Conservation (phyloP, 2,888 invertebrate genomes). For the Parnassius apollo region DNA sequence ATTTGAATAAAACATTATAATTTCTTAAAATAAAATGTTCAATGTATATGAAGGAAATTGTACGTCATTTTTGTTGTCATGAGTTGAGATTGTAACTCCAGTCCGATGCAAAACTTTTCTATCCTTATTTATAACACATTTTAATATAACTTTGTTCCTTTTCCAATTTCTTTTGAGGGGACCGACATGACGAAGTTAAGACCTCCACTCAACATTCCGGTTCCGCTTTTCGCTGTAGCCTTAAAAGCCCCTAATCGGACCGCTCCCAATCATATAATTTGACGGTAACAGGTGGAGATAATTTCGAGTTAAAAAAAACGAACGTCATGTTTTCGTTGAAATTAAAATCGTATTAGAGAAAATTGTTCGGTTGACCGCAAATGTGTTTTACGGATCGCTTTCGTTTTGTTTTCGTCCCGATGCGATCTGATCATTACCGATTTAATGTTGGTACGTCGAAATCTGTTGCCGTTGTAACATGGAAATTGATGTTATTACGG, state of each 20-base stretch:
- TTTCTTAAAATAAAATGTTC: too few species aligned
- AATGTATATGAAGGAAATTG: too few species aligned
- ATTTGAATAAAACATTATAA: too few species aligned
- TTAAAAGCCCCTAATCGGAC: slow-evolving; percentile 36
- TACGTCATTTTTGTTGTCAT: too few species aligned
- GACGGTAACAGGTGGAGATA: slow-evolving; percentile 56
- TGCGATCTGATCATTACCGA: slow-evolving; percentile 33
- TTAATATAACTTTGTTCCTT: not conserved
- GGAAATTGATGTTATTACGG: slow-evolving; percentile 24
- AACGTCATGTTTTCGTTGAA: slow-evolving; percentile 51
- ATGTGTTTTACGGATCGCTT: slow-evolving; percentile 44
- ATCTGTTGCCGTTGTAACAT: slow-evolving; percentile 23
- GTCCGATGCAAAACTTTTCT: too few species aligned
- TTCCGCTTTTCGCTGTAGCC: slow-evolving; percentile 22
- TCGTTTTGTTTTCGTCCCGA: slow-evolving; percentile 35
- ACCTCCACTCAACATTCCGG: slow-evolving; percentile 2
- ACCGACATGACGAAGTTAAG: not conserved
- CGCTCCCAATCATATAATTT: slow-evolving; percentile 45
- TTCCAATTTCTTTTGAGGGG: not conserved
- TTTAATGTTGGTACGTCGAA: slow-evolving; percentile 29
- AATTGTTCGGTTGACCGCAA: slow-evolving; percentile 65
- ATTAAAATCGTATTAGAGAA: slow-evolving; percentile 67
- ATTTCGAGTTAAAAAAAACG: slow-evolving; percentile 40
- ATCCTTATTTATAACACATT: not conserved
- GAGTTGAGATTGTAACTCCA: too few species aligned